Conservation (phyloP, 2,797 vertebrate genomes). For the Takifugu ocellatus region DNA sequence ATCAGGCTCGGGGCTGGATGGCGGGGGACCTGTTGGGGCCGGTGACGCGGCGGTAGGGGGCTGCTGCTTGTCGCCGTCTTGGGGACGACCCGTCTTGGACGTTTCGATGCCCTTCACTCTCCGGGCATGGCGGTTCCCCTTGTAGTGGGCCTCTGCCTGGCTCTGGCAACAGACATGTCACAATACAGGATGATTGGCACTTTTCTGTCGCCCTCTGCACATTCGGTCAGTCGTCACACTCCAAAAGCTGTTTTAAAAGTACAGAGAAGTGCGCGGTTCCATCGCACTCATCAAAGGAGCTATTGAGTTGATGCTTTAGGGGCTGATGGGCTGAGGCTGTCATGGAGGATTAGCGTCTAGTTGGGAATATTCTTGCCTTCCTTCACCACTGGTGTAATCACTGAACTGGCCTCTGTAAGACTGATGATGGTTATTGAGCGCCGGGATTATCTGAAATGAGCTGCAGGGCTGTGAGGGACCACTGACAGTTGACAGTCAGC, state of each 20-base stretch:
- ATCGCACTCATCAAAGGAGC: too few species aligned
- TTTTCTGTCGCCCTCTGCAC: background rate
- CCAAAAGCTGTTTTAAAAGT: too few species aligned
- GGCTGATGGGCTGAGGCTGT: slow-evolving; percentile 44
- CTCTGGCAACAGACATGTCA: slow-evolving; percentile 63
- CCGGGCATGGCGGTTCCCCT: slow-evolving; percentile 86
- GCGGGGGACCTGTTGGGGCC: slow-evolving; percentile 41
- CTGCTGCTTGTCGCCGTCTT: slow-evolving; percentile 75
- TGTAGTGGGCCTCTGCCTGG: slow-evolving; percentile 90
- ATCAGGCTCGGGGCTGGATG: slow-evolving; percentile 59
- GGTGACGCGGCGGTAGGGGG: slow-evolving; percentile 50
- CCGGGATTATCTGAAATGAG: slow-evolving; percentile 57
- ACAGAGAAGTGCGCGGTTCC: too few species aligned
- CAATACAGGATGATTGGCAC: background rate
- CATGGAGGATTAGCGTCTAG: slow-evolving; percentile 35
- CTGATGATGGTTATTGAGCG: slow-evolving; percentile 51
- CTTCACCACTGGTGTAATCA: slow-evolving; percentile 48
- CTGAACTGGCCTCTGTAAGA: slow-evolving; percentile 35
- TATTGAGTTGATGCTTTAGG: slow-evolving; percentile 6
- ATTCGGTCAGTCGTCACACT: too few species aligned
- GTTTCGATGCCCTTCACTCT: slow-evolving; percentile 86
- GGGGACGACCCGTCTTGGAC: slow-evolving; percentile 76
- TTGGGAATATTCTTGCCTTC: slow-evolving; percentile 32
- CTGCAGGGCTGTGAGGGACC: slow-evolving; percentile 18
- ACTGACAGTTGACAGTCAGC: slow-evolving; percentile 35